phyloP scores from a whole-genome alignment of 2,113 vertebrate genomes.

The Hippopotamus amphibius region DNA sequence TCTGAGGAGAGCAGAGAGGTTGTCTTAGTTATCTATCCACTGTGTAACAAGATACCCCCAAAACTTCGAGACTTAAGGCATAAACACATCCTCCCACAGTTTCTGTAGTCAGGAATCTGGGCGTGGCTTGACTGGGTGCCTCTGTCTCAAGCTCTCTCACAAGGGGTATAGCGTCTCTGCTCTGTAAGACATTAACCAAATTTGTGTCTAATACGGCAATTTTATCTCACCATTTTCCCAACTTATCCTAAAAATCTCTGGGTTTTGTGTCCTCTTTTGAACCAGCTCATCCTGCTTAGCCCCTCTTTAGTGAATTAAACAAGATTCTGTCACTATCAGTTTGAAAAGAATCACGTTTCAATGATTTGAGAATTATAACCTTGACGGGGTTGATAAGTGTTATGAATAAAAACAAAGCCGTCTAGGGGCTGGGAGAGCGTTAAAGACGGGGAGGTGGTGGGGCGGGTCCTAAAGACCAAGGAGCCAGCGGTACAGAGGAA shows the following conservation, averaged over 20 bases:
- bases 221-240: background rate
- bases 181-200: too few relatives aligned
- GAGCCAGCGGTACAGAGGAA: background rate
- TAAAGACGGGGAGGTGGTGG: too few relatives aligned
- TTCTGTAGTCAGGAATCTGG: background rate
- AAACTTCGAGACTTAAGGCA: background rate
- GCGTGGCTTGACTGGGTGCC: background rate
- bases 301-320: background rate
- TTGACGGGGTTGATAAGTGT: background rate
- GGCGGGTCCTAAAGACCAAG: background rate
- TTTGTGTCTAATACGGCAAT: background rate
- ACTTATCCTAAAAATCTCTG: background rate
- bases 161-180: background rate
- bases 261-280: too few relatives aligned
- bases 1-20: background rate
- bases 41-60: background rate
- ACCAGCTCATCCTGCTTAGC: background rate
- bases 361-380: background rate
- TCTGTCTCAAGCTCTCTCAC: background rate
- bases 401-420: background rate
- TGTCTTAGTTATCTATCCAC: background rate
- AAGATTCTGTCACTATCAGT: background rate
- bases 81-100: background rate
- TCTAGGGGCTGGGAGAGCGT: fast-evolving
- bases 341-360: background rate